Base-by-base conservation (phyloP, 2,888 invertebrate genomes). In the Drosophila macrospina region DNA sequence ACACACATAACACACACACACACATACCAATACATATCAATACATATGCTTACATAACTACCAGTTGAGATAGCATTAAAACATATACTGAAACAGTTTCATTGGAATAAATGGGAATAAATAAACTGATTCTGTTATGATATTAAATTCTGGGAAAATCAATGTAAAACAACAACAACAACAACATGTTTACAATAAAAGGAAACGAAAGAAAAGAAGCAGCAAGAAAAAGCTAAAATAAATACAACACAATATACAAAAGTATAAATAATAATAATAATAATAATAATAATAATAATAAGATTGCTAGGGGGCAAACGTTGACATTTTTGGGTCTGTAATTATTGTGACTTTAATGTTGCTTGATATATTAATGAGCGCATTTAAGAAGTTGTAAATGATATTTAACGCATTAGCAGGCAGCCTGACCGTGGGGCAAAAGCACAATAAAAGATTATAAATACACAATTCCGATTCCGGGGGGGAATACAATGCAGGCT, bases 341-440 rank as follows among this genome's bases (percentile, higher is more conserved):
- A 75, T 66, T 67, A 55, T 42, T 8, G 20, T 37, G 62, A 44
- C 61, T 48, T 56, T 66, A 64, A 79, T 69, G 57, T 30, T 51
- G 62, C 56, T 64, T 62, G 59, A 75, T 67, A 67, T 65, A 71
- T 78, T 76, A 76, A 66, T 63, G 66, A 16, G 34, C 42, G 42
- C 51, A 71, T 71, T 71, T 55, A 74, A 64, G 62, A 50, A 65
- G 64, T 57, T 75, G 70, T 72, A 79, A 71, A 71, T 68, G 50
- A 68, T 79, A 61, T 75, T 72, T 61, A 66, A 60, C 60, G 56
- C 69, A 65, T 75, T 73, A 77, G 45, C 69, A 51, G 15, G 32
- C n/a, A 59, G 20, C 2, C 28, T 34, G 63, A 48, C 44, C 59
- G 56, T 47, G 61, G 13, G 41, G 20, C 37, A 51, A 39, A 34